A percentile compares a stretch with the other conserved stretches of the same genome.
phyloP scores from a whole-genome alignment of 2,113 vertebrate species.

The Promerops cafer region DNA sequence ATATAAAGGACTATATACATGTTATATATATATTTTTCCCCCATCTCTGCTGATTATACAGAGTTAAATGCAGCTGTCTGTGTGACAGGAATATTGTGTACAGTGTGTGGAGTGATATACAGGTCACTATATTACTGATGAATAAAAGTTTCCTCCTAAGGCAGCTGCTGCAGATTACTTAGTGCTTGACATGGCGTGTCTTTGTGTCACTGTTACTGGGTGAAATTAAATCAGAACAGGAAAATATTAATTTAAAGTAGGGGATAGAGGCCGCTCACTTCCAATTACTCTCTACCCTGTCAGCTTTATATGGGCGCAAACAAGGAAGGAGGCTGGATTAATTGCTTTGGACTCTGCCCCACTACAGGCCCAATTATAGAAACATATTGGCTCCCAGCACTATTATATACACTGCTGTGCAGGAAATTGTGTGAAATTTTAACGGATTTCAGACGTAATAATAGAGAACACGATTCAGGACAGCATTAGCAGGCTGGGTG shows the following conservation, averaged over 20 bases:
- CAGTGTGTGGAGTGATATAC: conserved; percentile 38
- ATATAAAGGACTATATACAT: not conserved
- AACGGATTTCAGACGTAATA: conserved; percentile 88
- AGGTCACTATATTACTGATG: conserved; percentile 57
- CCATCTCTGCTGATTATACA: not conserved
- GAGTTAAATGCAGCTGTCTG: conserved; percentile 57
- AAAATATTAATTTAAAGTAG: conserved; percentile 98
- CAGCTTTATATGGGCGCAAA: conserved; percentile 92
- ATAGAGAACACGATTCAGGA: conserved; percentile 72
- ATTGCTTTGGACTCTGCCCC: conserved; percentile 99
- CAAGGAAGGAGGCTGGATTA: conserved; percentile 98
- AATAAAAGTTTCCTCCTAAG: conserved; percentile 73
- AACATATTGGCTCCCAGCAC: conserved; percentile 96
- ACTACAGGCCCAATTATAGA: conserved; percentile 98
- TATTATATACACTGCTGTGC: conserved; percentile 95
- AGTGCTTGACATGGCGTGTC: conserved; percentile 76
- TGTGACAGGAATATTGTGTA: conserved; percentile 56
- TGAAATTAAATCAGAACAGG: conserved; percentile 90
- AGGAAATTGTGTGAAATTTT: conserved; percentile 99
- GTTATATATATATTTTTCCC: not conserved
- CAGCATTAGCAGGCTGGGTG: conserved; percentile 60
- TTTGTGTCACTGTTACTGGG: conserved; percentile 81
- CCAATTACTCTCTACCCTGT: conserved; percentile 97
- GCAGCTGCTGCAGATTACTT: conserved; percentile 78
- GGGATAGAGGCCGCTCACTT: conserved; percentile 91